A percentile compares a stretch with the other conserved stretches of the same genome.
Evolutionary conservation across 2,113 vertebrate genomes (phyloP).

Genomic region (Pimephales promelas): DNA sequence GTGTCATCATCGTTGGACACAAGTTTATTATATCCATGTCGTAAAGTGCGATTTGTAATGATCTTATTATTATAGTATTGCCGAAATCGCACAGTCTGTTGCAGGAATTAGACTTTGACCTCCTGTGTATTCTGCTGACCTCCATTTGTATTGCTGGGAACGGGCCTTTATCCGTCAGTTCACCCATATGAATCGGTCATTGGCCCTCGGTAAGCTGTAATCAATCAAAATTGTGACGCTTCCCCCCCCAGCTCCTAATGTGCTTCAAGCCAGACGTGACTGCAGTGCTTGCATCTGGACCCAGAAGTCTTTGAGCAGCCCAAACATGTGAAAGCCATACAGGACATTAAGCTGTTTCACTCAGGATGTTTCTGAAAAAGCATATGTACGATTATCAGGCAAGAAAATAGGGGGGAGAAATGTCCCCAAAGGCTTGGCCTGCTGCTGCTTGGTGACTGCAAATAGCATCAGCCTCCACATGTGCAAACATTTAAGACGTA

Average conservation of each 20-base stretch:
- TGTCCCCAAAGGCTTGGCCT: conserved; percentile 57
- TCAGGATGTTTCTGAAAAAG: conserved; percentile 52
- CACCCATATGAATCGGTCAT: neutral
- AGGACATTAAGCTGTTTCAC: conserved; percentile 41
- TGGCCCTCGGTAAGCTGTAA: neutral
- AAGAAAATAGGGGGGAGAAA: conserved; percentile 24
- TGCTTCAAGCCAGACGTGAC: neutral
- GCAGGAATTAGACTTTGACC: neutral
- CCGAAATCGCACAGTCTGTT: too few species aligned
- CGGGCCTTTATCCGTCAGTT: neutral
- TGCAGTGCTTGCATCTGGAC: conserved; percentile 17
- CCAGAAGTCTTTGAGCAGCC: conserved; percentile 17
- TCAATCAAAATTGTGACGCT: neutral
- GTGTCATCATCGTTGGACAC: too few species aligned
- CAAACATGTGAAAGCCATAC: conserved; percentile 38
- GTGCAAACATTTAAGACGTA: conserved; percentile 64
- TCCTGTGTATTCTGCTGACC: neutral
- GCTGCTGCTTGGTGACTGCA: conserved; percentile 58
- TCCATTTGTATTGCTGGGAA: neutral
- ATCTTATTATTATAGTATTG: too few species aligned
- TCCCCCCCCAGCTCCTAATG: neutral
- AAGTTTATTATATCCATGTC: too few species aligned
- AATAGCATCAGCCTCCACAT: conserved; percentile 64
- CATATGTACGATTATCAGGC: conserved; percentile 51
- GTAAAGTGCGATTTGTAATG: too few species aligned